Conservation (phyloP, 2,113 vertebrate species). For the Psilopogon haemacephalus region DNA sequence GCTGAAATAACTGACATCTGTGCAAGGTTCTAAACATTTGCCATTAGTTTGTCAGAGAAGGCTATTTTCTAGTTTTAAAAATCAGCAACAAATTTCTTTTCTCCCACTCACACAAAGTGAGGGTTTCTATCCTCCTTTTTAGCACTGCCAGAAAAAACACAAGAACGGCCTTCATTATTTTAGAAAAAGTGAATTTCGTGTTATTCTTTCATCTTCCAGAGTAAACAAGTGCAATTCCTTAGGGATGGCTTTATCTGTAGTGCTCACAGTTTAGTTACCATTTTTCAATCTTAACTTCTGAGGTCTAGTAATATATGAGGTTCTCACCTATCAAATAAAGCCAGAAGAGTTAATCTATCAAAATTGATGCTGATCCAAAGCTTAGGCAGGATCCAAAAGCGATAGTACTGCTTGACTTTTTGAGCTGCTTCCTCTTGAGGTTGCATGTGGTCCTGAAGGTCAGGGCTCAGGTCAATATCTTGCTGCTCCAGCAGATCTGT, state of each 20-base stretch:
- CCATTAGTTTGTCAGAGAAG: background rate
- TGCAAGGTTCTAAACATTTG: background rate
- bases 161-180: background rate
- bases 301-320: background rate
- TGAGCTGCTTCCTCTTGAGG: constrained; percentile 83
- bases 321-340: constrained; percentile 93
- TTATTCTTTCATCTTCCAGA: background rate
- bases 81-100: background rate
- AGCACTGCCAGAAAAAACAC: background rate
- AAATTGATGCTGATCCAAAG: constrained; percentile 97
- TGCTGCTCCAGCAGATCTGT: constrained; percentile 95
- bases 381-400: constrained; percentile 94
- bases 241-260: background rate
- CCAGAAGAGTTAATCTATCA: constrained; percentile 95
- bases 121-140: background rate
- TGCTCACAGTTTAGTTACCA: background rate
- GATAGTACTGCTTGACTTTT: constrained; percentile 94
- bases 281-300: background rate
- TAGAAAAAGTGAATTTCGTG: background rate
- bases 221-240: background rate
- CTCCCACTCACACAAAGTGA: fast-evolving
- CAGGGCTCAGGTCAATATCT: constrained; percentile 93
- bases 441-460: constrained; percentile 88
- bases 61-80: background rate
- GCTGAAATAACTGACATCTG: background rate